A percentile compares a stretch with the other conserved stretches of the same genome.
Evolutionary conservation across 1,140 invertebrate genomes (phyloP).

Genomic region (Mamestra configurata): DNA sequence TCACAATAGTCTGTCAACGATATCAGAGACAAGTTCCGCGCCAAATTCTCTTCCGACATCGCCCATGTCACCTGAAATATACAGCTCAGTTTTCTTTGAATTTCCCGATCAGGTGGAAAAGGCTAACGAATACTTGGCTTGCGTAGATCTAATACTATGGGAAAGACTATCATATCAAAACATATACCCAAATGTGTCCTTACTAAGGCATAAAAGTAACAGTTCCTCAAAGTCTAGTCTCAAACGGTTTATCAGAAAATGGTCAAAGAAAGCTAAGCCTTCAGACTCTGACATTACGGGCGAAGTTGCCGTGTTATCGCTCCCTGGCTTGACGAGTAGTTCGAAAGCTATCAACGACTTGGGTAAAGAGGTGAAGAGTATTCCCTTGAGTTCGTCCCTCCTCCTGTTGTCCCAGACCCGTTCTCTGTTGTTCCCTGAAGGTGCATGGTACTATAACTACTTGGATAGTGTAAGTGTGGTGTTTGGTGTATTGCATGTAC

Average conservation of each 20-base stretch:
- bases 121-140: conserved; percentile 68
- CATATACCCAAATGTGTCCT: conserved; percentile 75
- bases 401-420: conserved; percentile 77
- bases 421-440: conserved; percentile 72
- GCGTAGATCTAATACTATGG: conserved; percentile 85
- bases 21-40: conserved; percentile 73
- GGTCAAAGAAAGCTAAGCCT: conserved; percentile 67
- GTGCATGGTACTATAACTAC: conserved; percentile 85
- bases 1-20: conserved; percentile 73
- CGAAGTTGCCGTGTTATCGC: conserved; percentile 77
- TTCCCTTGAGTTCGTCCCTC: conserved; percentile 76
- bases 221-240: conserved; percentile 73
- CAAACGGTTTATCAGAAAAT: conserved; percentile 67
- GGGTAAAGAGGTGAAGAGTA: conserved; percentile 74
- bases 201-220: conserved; percentile 66
- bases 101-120: conserved; percentile 64
- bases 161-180: conserved; percentile 75
- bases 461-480: conserved; percentile 83
- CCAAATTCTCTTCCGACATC: conserved; percentile 60
- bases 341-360: conserved; percentile 73
- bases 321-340: conserved; percentile 76
- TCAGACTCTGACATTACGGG: conserved; percentile 64
- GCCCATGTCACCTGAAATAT: conserved; percentile 73
- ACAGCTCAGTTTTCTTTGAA: conserved; percentile 82
- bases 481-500: conserved; percentile 71